Percentiles rank a stretch among this genome's conserved stretches.
These are phyloP conservation scores for Etheostoma spectabile DNA, from an alignment of 2,113 vertebrate species.

Conservation along the genomic window DNA sequence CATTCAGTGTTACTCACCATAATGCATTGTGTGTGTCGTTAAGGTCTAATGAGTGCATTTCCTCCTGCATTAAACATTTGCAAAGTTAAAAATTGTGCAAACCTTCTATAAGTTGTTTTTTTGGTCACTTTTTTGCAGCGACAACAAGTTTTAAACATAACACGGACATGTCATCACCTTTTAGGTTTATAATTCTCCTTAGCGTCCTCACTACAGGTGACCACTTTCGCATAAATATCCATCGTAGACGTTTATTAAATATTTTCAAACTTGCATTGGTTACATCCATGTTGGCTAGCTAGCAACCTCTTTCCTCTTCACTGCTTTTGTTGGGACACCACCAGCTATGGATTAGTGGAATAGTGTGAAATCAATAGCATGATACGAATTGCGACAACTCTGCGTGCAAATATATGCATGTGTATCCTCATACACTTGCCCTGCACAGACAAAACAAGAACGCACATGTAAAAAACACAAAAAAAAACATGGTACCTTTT, in stretches of 20 bases:
- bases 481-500: conserved; percentile 6
- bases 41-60: no score
- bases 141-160: background rate
- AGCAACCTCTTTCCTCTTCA: background rate
- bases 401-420: background rate
- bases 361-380: background rate
- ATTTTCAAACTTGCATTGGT: background rate
- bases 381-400: background rate
- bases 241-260: no score
- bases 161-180: background rate
- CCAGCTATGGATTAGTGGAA: background rate
- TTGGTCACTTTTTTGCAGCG: background rate
- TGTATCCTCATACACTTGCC: background rate
- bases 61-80: no score
- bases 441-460: background rate
- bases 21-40: no score
- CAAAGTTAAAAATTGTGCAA: no score
- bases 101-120: background rate
- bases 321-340: background rate
- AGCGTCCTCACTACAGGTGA: no score
- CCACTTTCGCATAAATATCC: no score
- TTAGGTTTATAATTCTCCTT: background rate
- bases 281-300: background rate
- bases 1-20: no score
- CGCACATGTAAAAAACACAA: background rate